These are phyloP conservation scores for Drosophila meridionalis DNA, from an alignment of 2,888 invertebrate species.

Conservation along the genomic window DNA sequence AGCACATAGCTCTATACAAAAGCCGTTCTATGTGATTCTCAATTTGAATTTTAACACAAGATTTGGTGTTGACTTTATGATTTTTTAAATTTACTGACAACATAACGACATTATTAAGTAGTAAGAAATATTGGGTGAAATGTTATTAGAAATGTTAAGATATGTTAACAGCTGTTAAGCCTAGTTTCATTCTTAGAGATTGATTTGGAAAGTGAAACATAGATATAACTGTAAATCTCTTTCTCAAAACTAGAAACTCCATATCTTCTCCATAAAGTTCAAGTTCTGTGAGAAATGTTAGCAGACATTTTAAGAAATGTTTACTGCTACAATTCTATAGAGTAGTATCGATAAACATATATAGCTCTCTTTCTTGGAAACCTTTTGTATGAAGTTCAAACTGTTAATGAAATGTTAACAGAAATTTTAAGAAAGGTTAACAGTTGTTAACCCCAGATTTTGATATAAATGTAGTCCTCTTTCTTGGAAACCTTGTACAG, in stretches of 20 bases:
- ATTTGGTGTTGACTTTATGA: background rate
- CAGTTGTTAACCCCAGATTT: no score
- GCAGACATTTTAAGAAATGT: no score
- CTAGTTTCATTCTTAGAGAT: background rate
- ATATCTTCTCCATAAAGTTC: background rate
- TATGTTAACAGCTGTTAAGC: background rate
- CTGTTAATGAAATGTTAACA: no score
- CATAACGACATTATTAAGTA: background rate
- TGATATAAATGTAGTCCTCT: background rate
- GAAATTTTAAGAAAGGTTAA: no score
- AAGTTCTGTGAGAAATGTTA: background rate
- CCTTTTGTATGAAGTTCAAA: no score
- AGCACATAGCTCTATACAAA: background rate
- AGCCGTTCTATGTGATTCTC: slow-evolving; percentile 1
- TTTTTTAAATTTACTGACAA: background rate
- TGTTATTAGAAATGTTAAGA: background rate
- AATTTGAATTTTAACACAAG: background rate
- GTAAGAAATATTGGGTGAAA: background rate
- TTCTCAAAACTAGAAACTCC: background rate
- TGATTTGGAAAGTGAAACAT: background rate
- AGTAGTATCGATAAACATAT: no score
- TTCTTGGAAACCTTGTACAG: no score
- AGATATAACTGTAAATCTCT: background rate
- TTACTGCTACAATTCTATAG: no score
- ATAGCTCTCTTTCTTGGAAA: no score